Evolutionary conservation across 2,888 invertebrate genomes (phyloP).

Genomic region (Andrena trimmerana): DNA sequence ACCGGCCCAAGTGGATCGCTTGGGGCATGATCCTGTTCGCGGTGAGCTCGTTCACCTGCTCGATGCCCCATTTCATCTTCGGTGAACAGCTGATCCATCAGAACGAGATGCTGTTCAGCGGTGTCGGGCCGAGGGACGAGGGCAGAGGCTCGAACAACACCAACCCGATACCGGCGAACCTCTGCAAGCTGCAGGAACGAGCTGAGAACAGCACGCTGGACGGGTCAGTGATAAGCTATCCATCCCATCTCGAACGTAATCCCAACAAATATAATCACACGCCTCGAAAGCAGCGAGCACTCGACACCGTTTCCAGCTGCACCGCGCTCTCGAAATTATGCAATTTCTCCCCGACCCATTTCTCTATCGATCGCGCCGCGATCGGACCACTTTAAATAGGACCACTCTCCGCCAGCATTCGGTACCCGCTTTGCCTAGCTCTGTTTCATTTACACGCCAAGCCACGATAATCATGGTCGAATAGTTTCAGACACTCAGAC

Average conservation of each 20-base stretch:
- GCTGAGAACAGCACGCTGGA: constrained; percentile 75
- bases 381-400: constrained; percentile 10
- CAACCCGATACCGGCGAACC: constrained; percentile 79
- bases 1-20: constrained; percentile 97
- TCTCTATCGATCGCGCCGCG: constrained; percentile 30
- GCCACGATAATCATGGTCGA: neutral
- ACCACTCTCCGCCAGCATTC: neutral
- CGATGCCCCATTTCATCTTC: constrained; percentile 94
- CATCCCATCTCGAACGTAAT: no score
- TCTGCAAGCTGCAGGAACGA: constrained; percentile 78
- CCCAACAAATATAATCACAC: neutral
- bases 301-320: neutral
- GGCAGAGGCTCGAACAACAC: constrained; percentile 75
- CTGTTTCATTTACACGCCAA: neutral
- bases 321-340: constrained; percentile 9
- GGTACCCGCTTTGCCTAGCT: neutral
- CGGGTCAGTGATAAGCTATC: constrained; percentile 69
- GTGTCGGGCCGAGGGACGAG: constrained; percentile 76
- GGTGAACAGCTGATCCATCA: constrained; percentile 90
- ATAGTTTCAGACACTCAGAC: neutral
- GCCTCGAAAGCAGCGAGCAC: constrained; percentile 5
- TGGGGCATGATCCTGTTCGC: constrained; percentile 96
- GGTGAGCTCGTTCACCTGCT: constrained; percentile 93
- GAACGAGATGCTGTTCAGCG: constrained; percentile 85
- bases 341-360: constrained; percentile 29